Evolutionary conservation across 2,797 vertebrate species (phyloP), one percentile per base, ranked within the genome.

Genomic region (Gambelia wislizenii): DNA sequence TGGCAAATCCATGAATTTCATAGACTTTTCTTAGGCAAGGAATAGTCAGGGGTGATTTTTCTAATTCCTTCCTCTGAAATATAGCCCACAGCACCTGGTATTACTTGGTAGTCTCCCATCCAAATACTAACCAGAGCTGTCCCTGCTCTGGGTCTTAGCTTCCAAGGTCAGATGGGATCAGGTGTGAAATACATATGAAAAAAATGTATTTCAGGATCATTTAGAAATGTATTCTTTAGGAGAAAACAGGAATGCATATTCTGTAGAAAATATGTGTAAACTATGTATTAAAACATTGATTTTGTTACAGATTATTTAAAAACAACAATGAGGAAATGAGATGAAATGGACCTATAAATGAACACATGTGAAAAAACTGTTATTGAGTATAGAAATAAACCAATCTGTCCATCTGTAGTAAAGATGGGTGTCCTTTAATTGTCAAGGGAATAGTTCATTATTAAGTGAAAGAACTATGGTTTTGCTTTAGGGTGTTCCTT

Each of bases 381-480:
- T 36, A 84, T 12, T 18, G 20, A 70, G 10, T 39, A 36, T 47
- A 84, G n/a, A n/a, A 72, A 72, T 36, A 18, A 1, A 6, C 33
- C 12, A 25, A 52, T 10, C 49, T 44, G 52, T 36, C 49, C 20
- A 36, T 52, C 67, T 61, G 14, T 83, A 86, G 39, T 87, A 93
- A 91, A 92, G 90, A 72, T 0, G 2, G 90, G 25, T 86, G 69
- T 84, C 93, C 84, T 92, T 77, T 94, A 93, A 87, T 95, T 92
- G 87, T 69, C 59, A 80, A 56, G 54, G 1, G 89, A 93, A 88
- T 87, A 85, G 90, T 88, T 95, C 86, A 67, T 82, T 91, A 61
- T 90, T 81, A 2, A 88, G 92, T 77, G 6, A 87, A 92, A 84
- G 75, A 92, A 54, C 89, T 79, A 67, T 89, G 12, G 87, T 87